Base-by-base conservation (phyloP, 2,113 vertebrate genomes). In the Chionis minor region DNA sequence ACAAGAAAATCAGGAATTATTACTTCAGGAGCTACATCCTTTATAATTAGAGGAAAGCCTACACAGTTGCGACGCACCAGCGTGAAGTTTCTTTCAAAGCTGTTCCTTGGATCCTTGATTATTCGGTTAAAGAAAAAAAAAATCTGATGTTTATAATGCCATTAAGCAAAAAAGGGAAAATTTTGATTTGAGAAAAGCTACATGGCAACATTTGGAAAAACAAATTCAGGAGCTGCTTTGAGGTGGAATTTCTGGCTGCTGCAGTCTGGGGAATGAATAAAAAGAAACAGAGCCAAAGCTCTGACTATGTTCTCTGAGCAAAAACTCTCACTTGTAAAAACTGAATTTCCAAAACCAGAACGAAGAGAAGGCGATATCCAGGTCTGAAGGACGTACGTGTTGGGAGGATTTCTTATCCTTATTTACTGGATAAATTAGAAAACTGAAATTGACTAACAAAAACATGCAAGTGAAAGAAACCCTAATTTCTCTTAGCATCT, bases 1-100 rank as follows among this genome's bases (percentile, higher is more conserved):
- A 95, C 97, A 95, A 91, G 96, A 97, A 97, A 97, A 95, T 94
- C 97, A 93, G 94, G 97, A 97, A 85, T 88, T 91, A 73, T 92
- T 23, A 58, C 89, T 90, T 92, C 58, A 94, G 54, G 47, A 93
- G 54, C 42, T 80, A 49, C 87, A 87, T 89, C 94, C 69, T 89
- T 94, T 75, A 20, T 93, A 94, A 97, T 95, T 96, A 96, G 54
- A 91, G 40, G 12, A 74, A 94, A 93, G 67, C 88, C 91, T 81
- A 94, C 78, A 80, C 81, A 83, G 32, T 2, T 77, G 89, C 84
- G 55, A 94, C 91, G 87, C 70, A 90, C 51, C 67, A 70, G 30
- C 6, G 32, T 33, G 49, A 89, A 85, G 78, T 58, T 79, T 83
- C 42, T 58, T 83, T 55, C 47, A 94, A 65, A 93, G 35, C 28